phyloP scores from a whole-genome alignment of 37 sponge, comb jelly and placozoan genomes.

The Petrosia ficiformis region DNA sequence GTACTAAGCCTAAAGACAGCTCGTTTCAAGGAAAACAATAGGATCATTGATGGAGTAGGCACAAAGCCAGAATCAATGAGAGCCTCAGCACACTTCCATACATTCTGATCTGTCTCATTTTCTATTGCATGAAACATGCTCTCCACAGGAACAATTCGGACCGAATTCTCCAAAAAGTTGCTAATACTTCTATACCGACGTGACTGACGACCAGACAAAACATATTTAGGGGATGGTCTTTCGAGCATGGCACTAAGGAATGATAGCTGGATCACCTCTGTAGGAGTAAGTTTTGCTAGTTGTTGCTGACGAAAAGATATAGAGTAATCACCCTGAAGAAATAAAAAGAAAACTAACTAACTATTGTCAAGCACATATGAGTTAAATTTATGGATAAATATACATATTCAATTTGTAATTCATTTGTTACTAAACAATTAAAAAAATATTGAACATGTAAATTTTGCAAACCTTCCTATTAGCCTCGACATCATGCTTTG shows the following conservation, averaged over 20 bases:
- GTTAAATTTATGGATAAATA: too few relatives aligned
- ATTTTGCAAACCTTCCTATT: too few relatives aligned
- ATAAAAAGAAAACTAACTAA: not conserved
- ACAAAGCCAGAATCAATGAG: not conserved
- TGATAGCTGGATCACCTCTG: slow-evolving; percentile 44
- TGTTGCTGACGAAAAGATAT: slow-evolving; percentile 48
- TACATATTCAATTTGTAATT: too few relatives aligned
- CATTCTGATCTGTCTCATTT: slow-evolving; percentile 16
- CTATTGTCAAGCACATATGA: not conserved
- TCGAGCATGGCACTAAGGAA: slow-evolving; percentile 57
- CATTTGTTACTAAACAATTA: too few relatives aligned
- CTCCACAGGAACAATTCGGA: slow-evolving; percentile 57
- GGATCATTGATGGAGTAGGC: slow-evolving; percentile 8
- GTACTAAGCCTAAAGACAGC: not conserved
- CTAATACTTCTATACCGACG: slow-evolving; percentile 11
- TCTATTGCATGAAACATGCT: slow-evolving; percentile 55
- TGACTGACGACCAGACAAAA: slow-evolving; percentile 2
- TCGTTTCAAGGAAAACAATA: not conserved
- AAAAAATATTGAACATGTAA: too few relatives aligned
- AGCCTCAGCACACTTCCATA: slow-evolving; percentile 45
- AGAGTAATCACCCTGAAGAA: not conserved
- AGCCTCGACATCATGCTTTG: too few relatives aligned
- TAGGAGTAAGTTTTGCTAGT: slow-evolving; percentile 55
- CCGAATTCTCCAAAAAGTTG: slow-evolving; percentile 53
- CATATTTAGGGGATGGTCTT: not conserved